A percentile compares a stretch with the other conserved stretches of the same genome.
Conservation (phyloP, 2,888 invertebrate species). For the Drosophila meridiana region DNA sequence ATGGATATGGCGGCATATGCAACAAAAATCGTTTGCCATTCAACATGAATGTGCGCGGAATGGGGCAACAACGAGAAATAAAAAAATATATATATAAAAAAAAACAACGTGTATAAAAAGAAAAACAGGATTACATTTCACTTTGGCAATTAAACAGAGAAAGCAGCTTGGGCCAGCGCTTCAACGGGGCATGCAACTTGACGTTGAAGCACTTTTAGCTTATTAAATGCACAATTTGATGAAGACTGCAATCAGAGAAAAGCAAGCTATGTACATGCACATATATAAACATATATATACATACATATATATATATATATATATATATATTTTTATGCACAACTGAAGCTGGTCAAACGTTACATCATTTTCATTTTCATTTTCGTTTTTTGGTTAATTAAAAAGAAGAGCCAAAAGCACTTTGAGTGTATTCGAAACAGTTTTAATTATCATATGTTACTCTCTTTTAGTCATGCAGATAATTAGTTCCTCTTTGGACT, state of each 20-base stretch:
- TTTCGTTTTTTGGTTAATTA: conserved; percentile 13
- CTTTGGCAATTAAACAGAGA: conserved; percentile 63
- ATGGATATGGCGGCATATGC: conserved; percentile 57
- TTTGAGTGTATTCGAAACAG: conserved; percentile 13
- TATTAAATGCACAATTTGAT: conserved; percentile 61
- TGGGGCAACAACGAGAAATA: not conserved
- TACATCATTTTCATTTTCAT: not conserved
- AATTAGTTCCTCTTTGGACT: conserved; percentile 14
- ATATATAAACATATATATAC: not conserved
- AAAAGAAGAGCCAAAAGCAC: conserved; percentile 13
- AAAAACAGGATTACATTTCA: conserved; percentile 62
- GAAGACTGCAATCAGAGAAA: conserved; percentile 33
- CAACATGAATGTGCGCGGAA: conserved; percentile 30
- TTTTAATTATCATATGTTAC: conserved; percentile 49
- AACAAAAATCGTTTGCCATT: conserved; percentile 53
- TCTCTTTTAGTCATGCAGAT: conserved; percentile 1
- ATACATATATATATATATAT: not conserved
- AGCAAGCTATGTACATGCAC: not conserved
- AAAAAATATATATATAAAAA: not conserved
- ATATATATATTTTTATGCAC: not conserved
- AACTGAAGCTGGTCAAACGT: conserved; percentile 10
- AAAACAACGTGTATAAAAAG: conserved; percentile 10
- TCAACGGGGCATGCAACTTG: conserved; percentile 30
- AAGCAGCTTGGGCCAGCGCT: conserved; percentile 16
- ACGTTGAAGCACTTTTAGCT: conserved; percentile 59